Conservation (phyloP, 1,140 invertebrate species). For the Delia radicum region DNA sequence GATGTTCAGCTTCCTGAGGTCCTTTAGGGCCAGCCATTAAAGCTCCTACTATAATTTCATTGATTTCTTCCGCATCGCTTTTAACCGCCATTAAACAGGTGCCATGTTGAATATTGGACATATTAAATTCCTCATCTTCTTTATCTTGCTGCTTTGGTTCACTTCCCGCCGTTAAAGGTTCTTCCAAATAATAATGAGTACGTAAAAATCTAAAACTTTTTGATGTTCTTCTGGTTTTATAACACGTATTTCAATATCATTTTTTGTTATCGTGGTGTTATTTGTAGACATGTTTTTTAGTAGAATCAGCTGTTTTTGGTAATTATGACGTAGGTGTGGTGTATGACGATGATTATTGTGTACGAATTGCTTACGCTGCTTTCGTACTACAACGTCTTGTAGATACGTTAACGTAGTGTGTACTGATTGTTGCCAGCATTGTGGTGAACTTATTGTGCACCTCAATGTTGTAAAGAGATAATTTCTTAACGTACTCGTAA, state of each 20-base stretch:
- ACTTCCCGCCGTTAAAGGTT: slow-evolving; percentile 30
- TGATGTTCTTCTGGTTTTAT: slow-evolving; percentile 20
- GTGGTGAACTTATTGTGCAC: neutral
- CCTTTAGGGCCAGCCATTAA: slow-evolving; percentile 29
- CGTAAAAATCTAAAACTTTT: slow-evolving; percentile 29
- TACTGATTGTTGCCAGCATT: neutral
- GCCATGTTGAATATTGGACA: slow-evolving; percentile 24
- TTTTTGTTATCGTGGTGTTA: neutral
- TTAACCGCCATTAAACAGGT: slow-evolving; percentile 27
- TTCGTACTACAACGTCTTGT: neutral
- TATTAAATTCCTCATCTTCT: slow-evolving; percentile 30
- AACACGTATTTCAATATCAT: slow-evolving; percentile 23
- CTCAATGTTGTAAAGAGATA: neutral
- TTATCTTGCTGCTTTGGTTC: slow-evolving; percentile 28
- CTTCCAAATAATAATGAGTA: slow-evolving; percentile 29
- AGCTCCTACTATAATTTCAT: slow-evolving; percentile 23
- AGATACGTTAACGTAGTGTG: neutral
- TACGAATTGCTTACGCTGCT: neutral
- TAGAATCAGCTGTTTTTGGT: neutral
- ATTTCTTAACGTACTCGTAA: neutral
- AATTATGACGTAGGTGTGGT: neutral
- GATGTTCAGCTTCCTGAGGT: slow-evolving; percentile 25
- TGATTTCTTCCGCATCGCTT: neutral
- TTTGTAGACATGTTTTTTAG: neutral
- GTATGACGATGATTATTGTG: neutral